Evolutionary conservation across 2,113 vertebrate species (phyloP).

Genomic region (Syrmaticus mikado): DNA sequence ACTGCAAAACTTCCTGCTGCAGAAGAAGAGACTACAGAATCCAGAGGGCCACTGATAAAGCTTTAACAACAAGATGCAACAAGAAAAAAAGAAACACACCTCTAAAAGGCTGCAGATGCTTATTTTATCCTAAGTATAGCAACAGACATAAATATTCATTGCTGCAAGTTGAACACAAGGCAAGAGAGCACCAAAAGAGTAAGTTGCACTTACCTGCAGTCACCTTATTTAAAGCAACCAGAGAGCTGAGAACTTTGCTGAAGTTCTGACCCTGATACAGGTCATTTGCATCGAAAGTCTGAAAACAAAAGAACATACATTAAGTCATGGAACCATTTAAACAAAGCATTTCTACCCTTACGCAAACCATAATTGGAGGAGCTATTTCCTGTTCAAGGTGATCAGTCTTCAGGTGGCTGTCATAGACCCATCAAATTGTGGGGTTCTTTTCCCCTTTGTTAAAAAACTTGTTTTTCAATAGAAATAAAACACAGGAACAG

Average conservation of each 20-base stretch:
- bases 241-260: constrained; percentile 93
- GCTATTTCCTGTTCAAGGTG: not conserved
- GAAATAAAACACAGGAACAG: not conserved
- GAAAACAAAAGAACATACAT: constrained; percentile 25
- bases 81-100: not conserved
- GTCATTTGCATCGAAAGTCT: constrained; percentile 98
- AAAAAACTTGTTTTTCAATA: not conserved
- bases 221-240: constrained; percentile 96
- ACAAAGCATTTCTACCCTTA: not conserved
- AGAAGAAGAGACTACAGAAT: not conserved
- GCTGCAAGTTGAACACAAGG: not conserved
- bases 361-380: not conserved
- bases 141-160: not conserved
- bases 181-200: not conserved
- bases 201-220: constrained; percentile 89
- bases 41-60: not conserved
- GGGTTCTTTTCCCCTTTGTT: accelerated
- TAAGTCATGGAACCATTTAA: not conserved
- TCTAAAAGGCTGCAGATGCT: not conserved
- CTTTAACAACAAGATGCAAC: not conserved
- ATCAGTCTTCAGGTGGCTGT: not conserved
- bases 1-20: not conserved
- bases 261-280: constrained; percentile 97
- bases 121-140: not conserved
- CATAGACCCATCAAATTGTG: accelerated